A percentile compares a stretch with the other conserved stretches of the same genome.
Conservation (phyloP, 2,888 invertebrate species). For the Dryobotodes eremita region DNA sequence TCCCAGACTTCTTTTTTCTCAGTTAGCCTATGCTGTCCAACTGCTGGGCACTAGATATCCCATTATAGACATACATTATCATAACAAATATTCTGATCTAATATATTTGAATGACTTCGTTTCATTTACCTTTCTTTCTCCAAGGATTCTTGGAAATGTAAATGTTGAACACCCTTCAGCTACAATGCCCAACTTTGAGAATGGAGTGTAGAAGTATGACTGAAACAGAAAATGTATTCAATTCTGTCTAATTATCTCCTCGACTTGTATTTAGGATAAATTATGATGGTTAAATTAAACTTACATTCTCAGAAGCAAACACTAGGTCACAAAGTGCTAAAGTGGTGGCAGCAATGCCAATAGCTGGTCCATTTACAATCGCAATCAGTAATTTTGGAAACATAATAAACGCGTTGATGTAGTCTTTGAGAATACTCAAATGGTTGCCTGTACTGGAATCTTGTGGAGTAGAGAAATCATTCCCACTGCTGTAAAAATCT, state of each 20-base stretch:
- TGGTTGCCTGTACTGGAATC: slow-evolving; percentile 66
- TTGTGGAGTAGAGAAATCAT: slow-evolving; percentile 90
- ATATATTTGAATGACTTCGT: neutral
- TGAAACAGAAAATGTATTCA: slow-evolving; percentile 78
- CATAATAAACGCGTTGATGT: slow-evolving; percentile 94
- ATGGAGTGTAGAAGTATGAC: slow-evolving; percentile 97
- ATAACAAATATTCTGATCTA: neutral
- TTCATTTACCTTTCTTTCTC: slow-evolving; percentile 92
- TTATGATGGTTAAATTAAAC: slow-evolving; percentile 51
- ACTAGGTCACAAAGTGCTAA: slow-evolving; percentile 96
- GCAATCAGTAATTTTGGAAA: slow-evolving; percentile 97
- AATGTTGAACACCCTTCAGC: slow-evolving; percentile 97
- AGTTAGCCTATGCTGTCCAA: no score
- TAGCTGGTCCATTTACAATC: slow-evolving; percentile 98
- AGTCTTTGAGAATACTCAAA: slow-evolving; percentile 87
- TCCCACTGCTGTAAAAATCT: slow-evolving; percentile 96
- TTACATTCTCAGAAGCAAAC: slow-evolving; percentile 95
- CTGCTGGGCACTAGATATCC: no score
- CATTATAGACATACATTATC: no score
- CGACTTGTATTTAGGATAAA: neutral
- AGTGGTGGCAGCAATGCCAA: slow-evolving; percentile 97
- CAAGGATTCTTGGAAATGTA: slow-evolving; percentile 96
- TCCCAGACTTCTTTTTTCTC: neutral
- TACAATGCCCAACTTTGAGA: slow-evolving; percentile 95
- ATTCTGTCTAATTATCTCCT: neutral